These are phyloP conservation scores for Calyptomena viridis DNA, from an alignment of 2,113 vertebrate genomes.

Conservation along the genomic window DNA sequence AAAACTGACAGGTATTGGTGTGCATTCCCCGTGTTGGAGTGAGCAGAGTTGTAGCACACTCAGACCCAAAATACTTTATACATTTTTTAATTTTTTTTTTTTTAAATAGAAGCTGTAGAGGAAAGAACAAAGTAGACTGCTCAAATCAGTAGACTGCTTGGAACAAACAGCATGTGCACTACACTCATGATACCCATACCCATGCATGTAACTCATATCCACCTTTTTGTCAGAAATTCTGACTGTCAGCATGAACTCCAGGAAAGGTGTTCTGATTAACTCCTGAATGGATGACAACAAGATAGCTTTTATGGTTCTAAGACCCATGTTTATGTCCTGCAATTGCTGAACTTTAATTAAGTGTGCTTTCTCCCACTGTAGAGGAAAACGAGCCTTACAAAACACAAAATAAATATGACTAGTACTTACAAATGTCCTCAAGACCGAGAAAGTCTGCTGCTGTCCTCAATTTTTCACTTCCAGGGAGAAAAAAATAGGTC, in stretches of 20 bases:
- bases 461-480: not conserved
- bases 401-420: not conserved
- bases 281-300: not conserved
- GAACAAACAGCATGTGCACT: not conserved
- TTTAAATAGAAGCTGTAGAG: not conserved
- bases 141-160: not conserved
- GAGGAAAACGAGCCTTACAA: not conserved
- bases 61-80: not conserved
- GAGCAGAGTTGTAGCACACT: not conserved
- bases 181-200: not conserved
- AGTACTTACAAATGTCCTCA: constrained; percentile 26
- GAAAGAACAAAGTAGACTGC: not conserved
- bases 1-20: not conserved
- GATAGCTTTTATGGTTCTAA: not conserved
- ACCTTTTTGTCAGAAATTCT: not conserved
- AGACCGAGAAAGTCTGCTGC: not conserved
- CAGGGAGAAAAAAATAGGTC: not conserved
- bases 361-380: not conserved
- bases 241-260: not conserved
- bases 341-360: not conserved
- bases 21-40: not conserved
- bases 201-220: not conserved
- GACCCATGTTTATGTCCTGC: not conserved
- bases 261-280: not conserved
- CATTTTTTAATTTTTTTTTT: not conserved